A percentile compares a stretch with the other conserved stretches of the same genome.
Conservation (phyloP, 2,113 vertebrate species). For the Eudorcas thomsonii region DNA sequence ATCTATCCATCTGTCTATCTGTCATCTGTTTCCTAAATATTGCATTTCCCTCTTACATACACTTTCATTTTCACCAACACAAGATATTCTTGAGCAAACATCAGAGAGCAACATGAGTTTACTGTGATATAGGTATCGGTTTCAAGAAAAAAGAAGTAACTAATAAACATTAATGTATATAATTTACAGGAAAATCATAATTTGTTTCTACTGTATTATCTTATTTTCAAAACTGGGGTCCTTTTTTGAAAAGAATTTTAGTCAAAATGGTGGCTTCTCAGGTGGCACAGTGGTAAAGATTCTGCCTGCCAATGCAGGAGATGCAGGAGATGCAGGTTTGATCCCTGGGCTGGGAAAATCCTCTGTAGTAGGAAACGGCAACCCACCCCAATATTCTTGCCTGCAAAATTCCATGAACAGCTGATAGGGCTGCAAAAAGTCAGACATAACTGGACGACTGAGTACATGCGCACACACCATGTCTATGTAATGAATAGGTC, state of each 20-base stretch:
- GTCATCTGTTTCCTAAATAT: neutral
- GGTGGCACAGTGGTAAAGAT: neutral
- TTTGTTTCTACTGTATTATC: neutral
- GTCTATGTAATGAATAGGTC: neutral
- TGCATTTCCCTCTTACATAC: neutral
- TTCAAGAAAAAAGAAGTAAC: neutral
- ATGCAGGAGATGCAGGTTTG: neutral
- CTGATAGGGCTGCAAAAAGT: neutral
- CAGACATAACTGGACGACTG: neutral
- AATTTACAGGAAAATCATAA: neutral
- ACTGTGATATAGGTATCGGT: neutral
- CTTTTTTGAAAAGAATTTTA: neutral
- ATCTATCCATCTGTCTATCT: neutral
- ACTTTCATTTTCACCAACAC: neutral
- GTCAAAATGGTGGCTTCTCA: neutral
- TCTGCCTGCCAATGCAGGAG: neutral
- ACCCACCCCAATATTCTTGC: neutral
- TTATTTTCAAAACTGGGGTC: neutral
- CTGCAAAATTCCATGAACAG: neutral
- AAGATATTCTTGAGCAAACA: neutral
- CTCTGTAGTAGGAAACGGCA: neutral
- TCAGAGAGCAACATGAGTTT: neutral
- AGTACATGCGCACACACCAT: neutral
- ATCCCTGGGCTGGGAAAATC: neutral
- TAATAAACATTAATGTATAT: neutral